Conservation (phyloP, 2,888 invertebrate species). For the Oligia fasciuncula region DNA sequence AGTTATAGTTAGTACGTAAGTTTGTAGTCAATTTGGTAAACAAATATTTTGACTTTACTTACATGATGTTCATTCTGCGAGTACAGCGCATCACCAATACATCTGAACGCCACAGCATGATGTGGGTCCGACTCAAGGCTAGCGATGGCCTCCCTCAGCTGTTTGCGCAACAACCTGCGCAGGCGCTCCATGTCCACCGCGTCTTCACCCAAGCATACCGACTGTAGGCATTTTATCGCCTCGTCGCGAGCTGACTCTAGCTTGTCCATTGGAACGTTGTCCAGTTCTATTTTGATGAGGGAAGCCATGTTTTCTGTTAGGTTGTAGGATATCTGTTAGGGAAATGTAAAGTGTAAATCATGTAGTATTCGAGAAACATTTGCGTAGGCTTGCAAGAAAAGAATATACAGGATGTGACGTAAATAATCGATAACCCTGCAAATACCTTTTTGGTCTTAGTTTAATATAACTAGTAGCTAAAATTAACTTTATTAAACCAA, state of each 20-base stretch:
- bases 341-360: not conserved
- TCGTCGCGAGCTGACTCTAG: slow-evolving; percentile 91
- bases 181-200: slow-evolving; percentile 94
- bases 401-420: not conserved
- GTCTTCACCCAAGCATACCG: slow-evolving; percentile 79
- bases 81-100: slow-evolving; percentile 96
- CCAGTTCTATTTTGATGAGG: slow-evolving; percentile 92
- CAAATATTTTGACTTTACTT: slow-evolving; percentile 73
- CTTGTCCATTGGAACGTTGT: slow-evolving; percentile 93
- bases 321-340: slow-evolving; percentile 91
- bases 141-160: slow-evolving; percentile 92
- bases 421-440: not conserved
- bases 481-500: no score
- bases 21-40: not conserved
- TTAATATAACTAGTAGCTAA: no score
- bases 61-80: slow-evolving; percentile 93
- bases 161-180: slow-evolving; percentile 92
- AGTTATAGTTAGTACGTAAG: not conserved
- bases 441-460: no score
- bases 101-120: slow-evolving; percentile 93
- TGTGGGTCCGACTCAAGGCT: slow-evolving; percentile 94
- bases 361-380: not conserved
- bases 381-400: not conserved
- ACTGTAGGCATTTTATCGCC: slow-evolving; percentile 80
- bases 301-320: slow-evolving; percentile 93